phyloP scores from a whole-genome alignment of 1,140 invertebrate genomes.

The Phenacoccus solenopsis region DNA sequence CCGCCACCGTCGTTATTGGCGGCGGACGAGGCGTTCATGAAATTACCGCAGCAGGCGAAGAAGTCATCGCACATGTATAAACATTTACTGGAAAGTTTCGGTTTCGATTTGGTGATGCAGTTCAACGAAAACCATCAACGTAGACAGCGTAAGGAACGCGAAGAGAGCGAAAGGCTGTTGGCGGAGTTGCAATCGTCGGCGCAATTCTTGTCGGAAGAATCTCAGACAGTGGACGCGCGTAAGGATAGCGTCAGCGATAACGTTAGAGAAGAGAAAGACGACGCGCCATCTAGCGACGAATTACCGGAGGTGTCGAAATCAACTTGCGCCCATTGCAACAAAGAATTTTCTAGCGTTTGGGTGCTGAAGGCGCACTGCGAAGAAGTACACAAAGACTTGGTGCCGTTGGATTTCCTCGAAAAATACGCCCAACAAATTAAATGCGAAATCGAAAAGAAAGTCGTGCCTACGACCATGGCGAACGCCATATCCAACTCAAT shows the following conservation, averaged over 20 bases:
- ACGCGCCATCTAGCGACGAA: constrained; percentile 41
- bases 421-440: constrained; percentile 84
- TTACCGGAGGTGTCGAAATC: constrained; percentile 61
- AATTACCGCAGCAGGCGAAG: constrained; percentile 40
- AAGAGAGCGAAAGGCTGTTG: constrained; percentile 30
- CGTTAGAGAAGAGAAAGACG: constrained; percentile 40
- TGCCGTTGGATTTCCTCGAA: constrained; percentile 77
- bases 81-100: constrained; percentile 80
- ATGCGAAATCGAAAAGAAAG: constrained; percentile 70
- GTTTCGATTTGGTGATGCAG: constrained; percentile 92
- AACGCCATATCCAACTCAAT: constrained; percentile 36
- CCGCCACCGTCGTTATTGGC: constrained; percentile 27
- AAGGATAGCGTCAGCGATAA: constrained; percentile 38
- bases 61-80: constrained; percentile 76
- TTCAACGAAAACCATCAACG: constrained; percentile 84
- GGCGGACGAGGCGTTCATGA: constrained; percentile 26
- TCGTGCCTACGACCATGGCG: constrained; percentile 50
- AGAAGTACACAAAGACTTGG: constrained; percentile 82
- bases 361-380: constrained; percentile 90
- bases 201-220: constrained; percentile 30
- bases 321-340: constrained; percentile 77
- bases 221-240: constrained; percentile 31
- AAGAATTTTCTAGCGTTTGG: constrained; percentile 90
- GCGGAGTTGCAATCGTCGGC: constrained; percentile 27
- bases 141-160: constrained; percentile 39